phyloP scores from a whole-genome alignment of 2,797 vertebrate genomes.

The Sus cebifrons region DNA sequence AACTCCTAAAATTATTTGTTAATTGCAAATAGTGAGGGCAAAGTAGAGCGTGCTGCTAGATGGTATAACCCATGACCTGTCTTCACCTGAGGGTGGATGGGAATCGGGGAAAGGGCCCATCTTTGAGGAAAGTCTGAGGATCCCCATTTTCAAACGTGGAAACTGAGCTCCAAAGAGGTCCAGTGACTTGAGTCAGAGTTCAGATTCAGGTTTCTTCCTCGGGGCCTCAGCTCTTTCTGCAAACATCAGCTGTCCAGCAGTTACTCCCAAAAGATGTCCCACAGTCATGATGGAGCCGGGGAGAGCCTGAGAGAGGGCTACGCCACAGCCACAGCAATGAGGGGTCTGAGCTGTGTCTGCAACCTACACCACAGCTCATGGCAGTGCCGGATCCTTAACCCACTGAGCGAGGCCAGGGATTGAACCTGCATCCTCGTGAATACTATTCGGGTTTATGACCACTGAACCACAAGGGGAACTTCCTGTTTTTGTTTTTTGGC shows the following conservation, averaged over 20 bases:
- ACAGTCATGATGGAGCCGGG: not conserved
- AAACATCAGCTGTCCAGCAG: not conserved
- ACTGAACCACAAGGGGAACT: too few species aligned
- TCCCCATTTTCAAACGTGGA: conserved; percentile 16
- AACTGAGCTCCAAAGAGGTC: not conserved
- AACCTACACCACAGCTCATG: too few species aligned
- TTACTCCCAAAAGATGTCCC: not conserved
- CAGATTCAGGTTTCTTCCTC: not conserved
- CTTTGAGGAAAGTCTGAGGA: not conserved
- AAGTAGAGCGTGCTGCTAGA: not conserved
- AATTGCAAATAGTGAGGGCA: not conserved
- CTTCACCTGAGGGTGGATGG: not conserved
- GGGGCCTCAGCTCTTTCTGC: not conserved
- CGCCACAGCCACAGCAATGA: too few species aligned
- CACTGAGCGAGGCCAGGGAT: too few species aligned
- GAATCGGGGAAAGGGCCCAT: not conserved
- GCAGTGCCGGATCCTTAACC: too few species aligned
- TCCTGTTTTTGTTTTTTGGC: too few species aligned
- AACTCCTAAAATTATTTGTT: not conserved
- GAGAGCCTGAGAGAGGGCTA: not conserved
- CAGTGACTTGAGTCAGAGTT: not conserved
- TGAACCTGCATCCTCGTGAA: too few species aligned
- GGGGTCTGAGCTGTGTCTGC: too few species aligned
- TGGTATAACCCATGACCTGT: not conserved
- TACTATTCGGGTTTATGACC: too few species aligned